Percentiles rank a stretch among this genome's conserved stretches.
These are phyloP conservation scores for Bambusicola thoracicus DNA, from an alignment of 2,113 vertebrate species.

Conservation along the genomic window DNA sequence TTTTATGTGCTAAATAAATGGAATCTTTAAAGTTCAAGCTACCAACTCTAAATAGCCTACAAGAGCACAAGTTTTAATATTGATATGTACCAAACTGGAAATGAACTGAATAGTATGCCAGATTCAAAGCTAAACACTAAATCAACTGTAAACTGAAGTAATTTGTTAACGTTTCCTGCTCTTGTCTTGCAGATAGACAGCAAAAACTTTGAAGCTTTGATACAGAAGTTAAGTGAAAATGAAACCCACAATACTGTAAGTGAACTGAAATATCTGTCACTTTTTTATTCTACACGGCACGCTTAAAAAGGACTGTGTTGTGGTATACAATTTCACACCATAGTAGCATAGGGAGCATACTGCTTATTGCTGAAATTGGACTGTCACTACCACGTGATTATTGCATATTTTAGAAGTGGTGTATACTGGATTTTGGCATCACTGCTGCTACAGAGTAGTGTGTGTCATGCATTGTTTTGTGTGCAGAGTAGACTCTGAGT, in stretches of 20 bases:
- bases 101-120: background rate
- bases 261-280: background rate
- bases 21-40: background rate
- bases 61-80: background rate
- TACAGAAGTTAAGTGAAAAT: conserved; percentile 77
- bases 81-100: background rate
- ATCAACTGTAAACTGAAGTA: background rate
- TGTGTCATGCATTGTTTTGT: background rate
- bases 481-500: background rate
- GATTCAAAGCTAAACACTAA: background rate
- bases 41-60: background rate
- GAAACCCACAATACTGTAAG: conserved; percentile 84
- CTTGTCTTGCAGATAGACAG: conserved; percentile 55
- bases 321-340: background rate
- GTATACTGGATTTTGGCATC: background rate
- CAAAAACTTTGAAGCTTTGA: conserved; percentile 66
- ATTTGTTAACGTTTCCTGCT: background rate
- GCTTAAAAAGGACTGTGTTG: background rate
- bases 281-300: background rate
- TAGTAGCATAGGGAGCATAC: background rate
- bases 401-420: background rate
- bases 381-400: background rate
- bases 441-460: background rate
- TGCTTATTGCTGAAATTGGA: background rate
- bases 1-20: background rate